A percentile compares a stretch with the other conserved stretches of the same genome.
These are phyloP conservation scores for Wasmannia auropunctata DNA, from an alignment of 1,140 invertebrate species.

Conservation along the genomic window DNA sequence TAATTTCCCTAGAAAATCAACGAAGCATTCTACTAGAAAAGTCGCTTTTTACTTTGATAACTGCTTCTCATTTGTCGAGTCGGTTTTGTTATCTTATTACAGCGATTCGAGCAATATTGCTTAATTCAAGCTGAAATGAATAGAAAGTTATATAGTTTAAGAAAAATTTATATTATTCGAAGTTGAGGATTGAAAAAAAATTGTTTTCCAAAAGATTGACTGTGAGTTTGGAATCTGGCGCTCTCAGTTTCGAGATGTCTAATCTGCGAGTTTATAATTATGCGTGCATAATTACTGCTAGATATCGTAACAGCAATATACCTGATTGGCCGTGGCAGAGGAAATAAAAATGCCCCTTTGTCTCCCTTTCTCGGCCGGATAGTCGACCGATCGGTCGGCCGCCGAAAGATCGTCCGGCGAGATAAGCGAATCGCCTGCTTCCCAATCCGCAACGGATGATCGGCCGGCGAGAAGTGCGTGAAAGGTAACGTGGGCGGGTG, in stretches of 20 bases:
- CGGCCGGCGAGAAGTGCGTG: slow-evolving; percentile 78
- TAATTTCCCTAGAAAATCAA: slow-evolving; percentile 51
- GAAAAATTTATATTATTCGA: neutral
- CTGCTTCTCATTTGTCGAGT: neutral
- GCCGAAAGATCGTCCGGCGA: slow-evolving; percentile 59
- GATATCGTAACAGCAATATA: slow-evolving; percentile 13
- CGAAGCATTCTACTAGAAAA: slow-evolving; percentile 14
- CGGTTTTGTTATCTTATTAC: neutral
- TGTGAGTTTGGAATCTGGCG: neutral
- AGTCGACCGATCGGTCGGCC: neutral
- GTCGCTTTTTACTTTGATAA: neutral
- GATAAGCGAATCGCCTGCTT: slow-evolving; percentile 79
- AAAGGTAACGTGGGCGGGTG: slow-evolving; percentile 81
- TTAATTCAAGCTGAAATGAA: neutral
- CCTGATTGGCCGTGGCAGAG: slow-evolving; percentile 47
- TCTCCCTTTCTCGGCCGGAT: slow-evolving; percentile 13
- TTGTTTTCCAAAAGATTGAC: neutral
- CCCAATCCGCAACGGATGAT: slow-evolving; percentile 81
- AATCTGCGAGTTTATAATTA: slow-evolving; percentile 14
- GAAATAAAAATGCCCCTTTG: neutral
- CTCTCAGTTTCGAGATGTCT: neutral
- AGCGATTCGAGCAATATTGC: neutral
- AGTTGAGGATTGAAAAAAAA: neutral
- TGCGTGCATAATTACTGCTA: slow-evolving; percentile 8
- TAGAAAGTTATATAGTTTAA: neutral